A percentile compares a stretch with the other conserved stretches of the same genome.
Conservation (phyloP, 1,140 invertebrate genomes). For the Neodiprion lecontei region DNA sequence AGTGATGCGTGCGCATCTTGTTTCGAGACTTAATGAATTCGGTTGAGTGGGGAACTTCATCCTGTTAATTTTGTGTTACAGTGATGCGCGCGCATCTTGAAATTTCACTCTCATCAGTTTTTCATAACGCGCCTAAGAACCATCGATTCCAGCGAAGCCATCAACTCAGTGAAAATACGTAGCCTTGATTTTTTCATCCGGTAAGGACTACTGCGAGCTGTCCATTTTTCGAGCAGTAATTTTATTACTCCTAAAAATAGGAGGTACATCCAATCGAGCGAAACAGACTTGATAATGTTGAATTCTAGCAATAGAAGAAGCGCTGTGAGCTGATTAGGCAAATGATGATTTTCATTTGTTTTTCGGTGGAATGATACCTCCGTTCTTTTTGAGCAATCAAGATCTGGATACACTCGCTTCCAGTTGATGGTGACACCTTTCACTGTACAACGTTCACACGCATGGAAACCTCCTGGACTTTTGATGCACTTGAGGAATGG, state of each 20-base stretch:
- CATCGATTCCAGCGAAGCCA: slow-evolving; percentile 1
- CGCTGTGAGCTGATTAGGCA: slow-evolving; percentile 16
- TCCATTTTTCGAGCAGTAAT: slow-evolving; percentile 20
- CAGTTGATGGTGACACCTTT: slow-evolving; percentile 16
- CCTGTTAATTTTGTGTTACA: slow-evolving; percentile 22
- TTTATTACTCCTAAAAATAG: slow-evolving; percentile 26
- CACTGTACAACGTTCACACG: slow-evolving; percentile 24
- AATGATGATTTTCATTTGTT: slow-evolving; percentile 25
- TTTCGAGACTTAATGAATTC: no score
- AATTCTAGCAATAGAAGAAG: slow-evolving; percentile 24
- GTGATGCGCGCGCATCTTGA: no score
- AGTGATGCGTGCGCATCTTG: no score
- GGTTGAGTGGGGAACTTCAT: background rate
- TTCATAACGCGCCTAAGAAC: background rate
- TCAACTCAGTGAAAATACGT: background rate
- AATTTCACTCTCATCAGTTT: no score
- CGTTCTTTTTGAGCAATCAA: slow-evolving; percentile 16
- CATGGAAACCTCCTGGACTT: slow-evolving; percentile 12
- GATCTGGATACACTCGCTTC: slow-evolving; percentile 23
- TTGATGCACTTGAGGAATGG: slow-evolving; percentile 20
- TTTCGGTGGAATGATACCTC: slow-evolving; percentile 20
- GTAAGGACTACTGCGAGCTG: slow-evolving; percentile 1
- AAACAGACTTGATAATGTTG: slow-evolving; percentile 15
- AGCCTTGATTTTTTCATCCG: background rate
- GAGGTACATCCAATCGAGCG: slow-evolving; percentile 28